Evolutionary conservation across 2,888 invertebrate genomes (phyloP).

Genomic region (Drosophila tanythrix): DNA sequence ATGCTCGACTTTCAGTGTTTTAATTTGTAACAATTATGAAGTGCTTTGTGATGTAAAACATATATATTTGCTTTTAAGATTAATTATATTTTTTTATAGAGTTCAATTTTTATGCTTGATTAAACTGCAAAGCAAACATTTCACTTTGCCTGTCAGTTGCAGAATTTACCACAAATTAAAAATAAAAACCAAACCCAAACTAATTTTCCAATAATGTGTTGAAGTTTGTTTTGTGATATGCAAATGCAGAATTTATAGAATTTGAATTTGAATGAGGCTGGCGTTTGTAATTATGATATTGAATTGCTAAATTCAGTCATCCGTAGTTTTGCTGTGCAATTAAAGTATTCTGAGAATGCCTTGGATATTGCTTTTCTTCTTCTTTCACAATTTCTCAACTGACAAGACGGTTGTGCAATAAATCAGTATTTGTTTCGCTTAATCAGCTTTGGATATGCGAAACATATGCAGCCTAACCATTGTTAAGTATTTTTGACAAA

Average conservation of each 20-base stretch:
- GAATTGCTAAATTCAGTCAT: not conserved
- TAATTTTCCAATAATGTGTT: not conserved
- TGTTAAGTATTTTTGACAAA: slow-evolving; percentile 66
- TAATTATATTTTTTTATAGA: not conserved
- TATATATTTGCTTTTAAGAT: not conserved
- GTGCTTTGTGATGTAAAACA: slow-evolving; percentile 25
- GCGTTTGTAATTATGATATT: not conserved
- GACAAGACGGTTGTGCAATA: slow-evolving; percentile 20
- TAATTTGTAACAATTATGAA: slow-evolving; percentile 55
- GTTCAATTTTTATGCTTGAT: slow-evolving; percentile 32
- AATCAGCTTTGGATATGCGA: slow-evolving; percentile 27
- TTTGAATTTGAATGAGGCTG: not conserved
- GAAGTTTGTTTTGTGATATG: not conserved
- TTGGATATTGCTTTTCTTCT: not conserved
- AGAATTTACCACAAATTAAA: slow-evolving; percentile 15
- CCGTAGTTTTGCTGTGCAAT: not conserved
- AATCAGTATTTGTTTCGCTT: slow-evolving; percentile 37
- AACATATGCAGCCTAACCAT: slow-evolving; percentile 8
- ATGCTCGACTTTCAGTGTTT: slow-evolving; percentile 34
- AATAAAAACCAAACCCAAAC: not conserved
- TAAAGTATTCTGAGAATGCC: not conserved
- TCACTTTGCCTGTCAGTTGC: slow-evolving; percentile 15
- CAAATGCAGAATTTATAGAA: not conserved
- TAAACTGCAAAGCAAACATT: slow-evolving; percentile 24
- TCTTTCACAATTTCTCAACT: slow-evolving; percentile 12